Base-by-base conservation (phyloP, 2,113 vertebrate species). In the Mastomys coucha region DNA sequence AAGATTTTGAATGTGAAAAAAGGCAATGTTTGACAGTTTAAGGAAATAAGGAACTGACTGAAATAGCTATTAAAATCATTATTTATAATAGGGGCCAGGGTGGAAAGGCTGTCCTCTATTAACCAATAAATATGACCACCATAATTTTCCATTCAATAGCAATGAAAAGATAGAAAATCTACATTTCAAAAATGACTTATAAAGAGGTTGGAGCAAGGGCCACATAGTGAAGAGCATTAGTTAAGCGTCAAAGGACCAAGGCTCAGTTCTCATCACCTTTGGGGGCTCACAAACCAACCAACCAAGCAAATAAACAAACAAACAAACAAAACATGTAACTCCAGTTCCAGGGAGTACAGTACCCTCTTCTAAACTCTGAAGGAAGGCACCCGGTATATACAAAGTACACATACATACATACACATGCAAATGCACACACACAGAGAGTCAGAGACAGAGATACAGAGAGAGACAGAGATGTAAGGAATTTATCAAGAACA, bases 101-200 rank as follows among this genome's bases (percentile, higher is more conserved):
- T 33, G 88, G 75, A 42, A 72, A 63, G 51, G 67, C 53, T 86
- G 60, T 72, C 33, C 72, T 86, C 76, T 56, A 93, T 81, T 93
- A 97, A 92, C 16, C 86, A 96, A 91, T 77, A 76, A 95, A 82
- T 39, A 73, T 89, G 86, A 86, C 11, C 70, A 11, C 93, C 69
- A 96, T 24, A 85, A 86, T 26, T 93, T 92, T 72, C 89, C 12
- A 70, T 39, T 42, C 72, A 93, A 69, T 0, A 96, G 69, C 73
- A 97, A 77, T 28, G 22, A 95, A 69, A 87, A 16, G 56, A 36
- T 42, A 75, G 73, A 77, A 88, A 78, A 76, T 22, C 58, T 12
- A 33, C 2, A 82, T 82, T 94, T 95, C 78, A 94, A 96, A 96
- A 94, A 82, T 91, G 60, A 76, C 78, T 45, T 95, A 60, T 31